phyloP scores from a whole-genome alignment of 2,888 invertebrate genomes.

The Drosophila bunnanda region DNA sequence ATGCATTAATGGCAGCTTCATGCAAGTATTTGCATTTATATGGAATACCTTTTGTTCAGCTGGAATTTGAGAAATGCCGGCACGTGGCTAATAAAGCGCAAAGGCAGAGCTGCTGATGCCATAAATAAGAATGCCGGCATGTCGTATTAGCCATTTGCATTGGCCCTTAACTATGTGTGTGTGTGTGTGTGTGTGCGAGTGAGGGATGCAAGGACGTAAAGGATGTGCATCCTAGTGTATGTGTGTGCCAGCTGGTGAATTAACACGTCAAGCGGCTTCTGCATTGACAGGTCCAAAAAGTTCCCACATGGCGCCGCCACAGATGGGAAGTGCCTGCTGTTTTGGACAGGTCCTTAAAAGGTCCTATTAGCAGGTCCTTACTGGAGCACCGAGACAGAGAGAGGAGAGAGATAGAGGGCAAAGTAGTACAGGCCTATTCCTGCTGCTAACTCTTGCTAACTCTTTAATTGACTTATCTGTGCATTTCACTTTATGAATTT shows the following conservation, averaged over 20 bases:
- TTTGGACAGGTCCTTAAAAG: slow-evolving; percentile 25
- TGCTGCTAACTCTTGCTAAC: not conserved
- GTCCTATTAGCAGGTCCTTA: slow-evolving; percentile 1
- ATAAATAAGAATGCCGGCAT: slow-evolving; percentile 48
- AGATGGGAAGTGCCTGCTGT: slow-evolving; percentile 33
- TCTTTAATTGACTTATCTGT: not conserved
- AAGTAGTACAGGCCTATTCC: not conserved
- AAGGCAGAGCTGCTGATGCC: slow-evolving; percentile 9
- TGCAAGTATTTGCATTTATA: slow-evolving; percentile 72
- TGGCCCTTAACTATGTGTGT: slow-evolving; percentile 5
- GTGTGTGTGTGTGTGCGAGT: not conserved
- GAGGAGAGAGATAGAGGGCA: no score
- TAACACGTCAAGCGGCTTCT: slow-evolving; percentile 53
- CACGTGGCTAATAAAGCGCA: slow-evolving; percentile 67
- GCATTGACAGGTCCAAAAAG: slow-evolving; percentile 53
- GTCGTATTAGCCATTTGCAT: slow-evolving; percentile 42
- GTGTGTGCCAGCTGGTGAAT: slow-evolving; percentile 53
- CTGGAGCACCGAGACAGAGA: not conserved
- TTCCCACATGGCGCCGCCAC: slow-evolving; percentile 44
- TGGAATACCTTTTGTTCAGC: slow-evolving; percentile 53
- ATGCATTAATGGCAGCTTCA: slow-evolving; percentile 62
- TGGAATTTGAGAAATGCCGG: slow-evolving; percentile 50
- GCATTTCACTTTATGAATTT: not conserved
- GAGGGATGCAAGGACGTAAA: not conserved
- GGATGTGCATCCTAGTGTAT: not conserved